Evolutionary conservation across 1,140 invertebrate genomes (phyloP).

Genomic region (Caenorhabditis brenneri): DNA sequence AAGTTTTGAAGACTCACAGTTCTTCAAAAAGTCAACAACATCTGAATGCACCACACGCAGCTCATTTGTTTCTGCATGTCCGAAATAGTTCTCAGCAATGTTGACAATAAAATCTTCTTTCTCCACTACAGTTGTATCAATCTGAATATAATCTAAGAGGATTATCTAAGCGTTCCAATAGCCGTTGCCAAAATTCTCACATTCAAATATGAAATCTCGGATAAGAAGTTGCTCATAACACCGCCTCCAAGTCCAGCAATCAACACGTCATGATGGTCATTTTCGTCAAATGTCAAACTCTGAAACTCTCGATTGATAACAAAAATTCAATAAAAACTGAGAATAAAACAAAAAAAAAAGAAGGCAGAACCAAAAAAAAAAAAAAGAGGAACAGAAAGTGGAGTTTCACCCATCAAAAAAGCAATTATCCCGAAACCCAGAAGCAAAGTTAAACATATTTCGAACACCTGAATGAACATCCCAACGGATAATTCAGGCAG

Average conservation of each 20-base stretch:
- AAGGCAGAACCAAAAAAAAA: not conserved
- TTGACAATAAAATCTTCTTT: not conserved
- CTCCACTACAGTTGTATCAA: not conserved
- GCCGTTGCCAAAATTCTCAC: not conserved
- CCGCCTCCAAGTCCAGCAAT: not conserved
- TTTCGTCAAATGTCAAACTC: constrained; percentile 2
- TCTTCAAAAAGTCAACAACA: not conserved
- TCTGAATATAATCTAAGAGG: not conserved
- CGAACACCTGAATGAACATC: too few relatives aligned
- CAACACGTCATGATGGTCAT: not conserved
- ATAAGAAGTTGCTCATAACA: not conserved
- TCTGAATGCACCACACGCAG: not conserved
- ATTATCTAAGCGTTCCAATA: not conserved
- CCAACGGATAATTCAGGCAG: too few relatives aligned
- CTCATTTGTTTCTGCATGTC: not conserved
- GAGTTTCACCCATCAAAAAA: not conserved
- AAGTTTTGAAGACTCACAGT: too few relatives aligned
- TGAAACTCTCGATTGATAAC: not conserved
- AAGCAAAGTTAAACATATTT: too few relatives aligned
- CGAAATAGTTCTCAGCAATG: constrained; percentile 13
- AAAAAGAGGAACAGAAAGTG: not conserved
- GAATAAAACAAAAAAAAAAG: not conserved
- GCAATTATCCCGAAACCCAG: not conserved
- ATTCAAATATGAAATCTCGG: constrained; percentile 1
- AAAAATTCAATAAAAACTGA: not conserved